Evolutionary conservation across 1,140 invertebrate genomes (phyloP).

Genomic region (Ladona fulva): DNA sequence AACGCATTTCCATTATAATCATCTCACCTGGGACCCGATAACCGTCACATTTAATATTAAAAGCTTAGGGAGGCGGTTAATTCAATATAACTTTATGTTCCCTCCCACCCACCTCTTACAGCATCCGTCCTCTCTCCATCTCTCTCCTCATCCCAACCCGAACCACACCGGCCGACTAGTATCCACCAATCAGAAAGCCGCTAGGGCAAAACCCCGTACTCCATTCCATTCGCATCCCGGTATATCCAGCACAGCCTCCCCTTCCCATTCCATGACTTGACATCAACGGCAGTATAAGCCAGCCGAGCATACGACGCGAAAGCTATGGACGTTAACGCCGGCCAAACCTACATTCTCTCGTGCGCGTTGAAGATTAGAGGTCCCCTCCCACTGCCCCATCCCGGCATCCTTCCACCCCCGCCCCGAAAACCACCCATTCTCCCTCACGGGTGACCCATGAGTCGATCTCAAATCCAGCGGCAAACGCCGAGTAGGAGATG

Average conservation of each 20-base stretch:
- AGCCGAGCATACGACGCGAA: not conserved
- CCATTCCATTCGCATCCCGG: constrained; percentile 1
- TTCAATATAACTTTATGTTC: not conserved
- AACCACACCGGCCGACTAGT: not conserved
- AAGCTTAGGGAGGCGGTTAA: not conserved
- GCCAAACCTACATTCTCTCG: not conserved
- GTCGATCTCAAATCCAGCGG: not conserved
- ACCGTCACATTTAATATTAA: too few species aligned
- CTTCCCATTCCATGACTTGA: not conserved
- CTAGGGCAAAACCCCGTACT: not conserved
- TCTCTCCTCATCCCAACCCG: not conserved
- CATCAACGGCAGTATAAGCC: not conserved
- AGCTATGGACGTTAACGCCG: not conserved
- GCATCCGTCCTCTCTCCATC: not conserved
- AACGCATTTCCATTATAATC: too few species aligned
- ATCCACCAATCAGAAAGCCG: not conserved
- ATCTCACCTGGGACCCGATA: too few species aligned
- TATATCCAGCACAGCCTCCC: constrained; percentile 13
- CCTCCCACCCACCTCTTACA: not conserved
- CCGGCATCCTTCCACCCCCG: not conserved
- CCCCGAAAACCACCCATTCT: too few species aligned
- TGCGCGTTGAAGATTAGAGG: constrained; percentile 7
- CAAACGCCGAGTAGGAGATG: not conserved
- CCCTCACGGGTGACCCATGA: not conserved
- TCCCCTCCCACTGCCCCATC: not conserved